Conservation (phyloP, 1,140 invertebrate genomes). For the Saccostrea cuccullata region DNA sequence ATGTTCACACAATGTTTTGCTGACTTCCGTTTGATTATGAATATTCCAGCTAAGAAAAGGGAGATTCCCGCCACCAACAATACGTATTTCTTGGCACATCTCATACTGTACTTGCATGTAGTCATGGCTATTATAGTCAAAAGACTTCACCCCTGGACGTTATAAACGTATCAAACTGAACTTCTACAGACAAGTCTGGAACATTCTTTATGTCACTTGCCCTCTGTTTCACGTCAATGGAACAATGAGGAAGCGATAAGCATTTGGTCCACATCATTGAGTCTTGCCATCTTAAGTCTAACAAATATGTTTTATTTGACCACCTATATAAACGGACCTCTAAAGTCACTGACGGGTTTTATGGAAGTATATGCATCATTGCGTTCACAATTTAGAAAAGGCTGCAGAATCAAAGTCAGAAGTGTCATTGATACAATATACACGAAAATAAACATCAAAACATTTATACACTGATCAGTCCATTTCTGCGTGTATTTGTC, state of each 20-base stretch:
- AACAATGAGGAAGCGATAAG: too few relatives aligned
- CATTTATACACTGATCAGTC: background rate
- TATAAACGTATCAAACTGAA: background rate
- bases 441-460: background rate
- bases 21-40: background rate
- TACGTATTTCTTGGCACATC: background rate
- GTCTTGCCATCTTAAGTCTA: too few relatives aligned
- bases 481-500: background rate
- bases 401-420: background rate
- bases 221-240: too few relatives aligned
- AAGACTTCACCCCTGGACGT: background rate
- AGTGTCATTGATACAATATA: background rate
- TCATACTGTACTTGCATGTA: background rate
- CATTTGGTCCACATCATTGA: too few relatives aligned
- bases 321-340: background rate
- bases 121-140: background rate
- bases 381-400: background rate
- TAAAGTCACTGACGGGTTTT: background rate
- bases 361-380: background rate
- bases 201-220: too few relatives aligned
- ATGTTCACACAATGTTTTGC: background rate
- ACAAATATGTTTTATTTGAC: background rate
- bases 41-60: background rate
- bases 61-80: background rate
- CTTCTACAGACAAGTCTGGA: too few relatives aligned